These are phyloP conservation scores for Crotophaga sulcirostris DNA, from an alignment of 2,113 vertebrate genomes.

Conservation along the genomic window DNA sequence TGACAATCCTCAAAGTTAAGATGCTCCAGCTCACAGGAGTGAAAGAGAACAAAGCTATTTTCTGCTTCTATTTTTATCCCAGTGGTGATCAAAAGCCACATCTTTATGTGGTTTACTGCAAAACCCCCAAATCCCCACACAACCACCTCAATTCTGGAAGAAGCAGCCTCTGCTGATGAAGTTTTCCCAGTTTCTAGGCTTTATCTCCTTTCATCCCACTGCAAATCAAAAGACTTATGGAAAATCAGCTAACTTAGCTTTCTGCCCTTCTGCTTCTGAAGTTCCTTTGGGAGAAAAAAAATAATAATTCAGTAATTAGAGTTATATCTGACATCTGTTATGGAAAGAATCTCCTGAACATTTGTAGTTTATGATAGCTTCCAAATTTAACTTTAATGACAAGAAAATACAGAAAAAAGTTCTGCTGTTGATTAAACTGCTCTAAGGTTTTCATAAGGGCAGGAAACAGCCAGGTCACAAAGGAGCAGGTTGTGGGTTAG, in stretches of 20 bases:
- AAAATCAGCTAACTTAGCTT: not conserved
- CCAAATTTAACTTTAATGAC: not conserved
- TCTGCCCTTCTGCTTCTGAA: not conserved
- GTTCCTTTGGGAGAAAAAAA: not conserved
- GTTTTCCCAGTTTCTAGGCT: not conserved
- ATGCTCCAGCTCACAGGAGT: not conserved
- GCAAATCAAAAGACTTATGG: not conserved
- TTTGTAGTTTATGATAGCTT: not conserved
- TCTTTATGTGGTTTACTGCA: not conserved
- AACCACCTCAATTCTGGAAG: not conserved
- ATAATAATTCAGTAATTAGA: not conserved
- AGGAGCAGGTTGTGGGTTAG: not conserved
- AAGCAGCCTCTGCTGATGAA: not conserved
- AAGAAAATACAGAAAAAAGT: not conserved
- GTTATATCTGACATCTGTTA: not conserved
- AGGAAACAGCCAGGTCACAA: not conserved
- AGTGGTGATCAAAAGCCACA: not conserved
- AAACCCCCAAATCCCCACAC: not conserved
- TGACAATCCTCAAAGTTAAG: not conserved
- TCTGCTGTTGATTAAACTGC: not conserved
- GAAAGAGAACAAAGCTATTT: not conserved
- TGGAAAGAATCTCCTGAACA: not conserved
- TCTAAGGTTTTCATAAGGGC: not conserved
- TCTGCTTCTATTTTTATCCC: not conserved
- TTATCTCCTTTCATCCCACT: not conserved